Conservation (phyloP, 2,888 invertebrate species). For the Aricia artaxerxes region DNA sequence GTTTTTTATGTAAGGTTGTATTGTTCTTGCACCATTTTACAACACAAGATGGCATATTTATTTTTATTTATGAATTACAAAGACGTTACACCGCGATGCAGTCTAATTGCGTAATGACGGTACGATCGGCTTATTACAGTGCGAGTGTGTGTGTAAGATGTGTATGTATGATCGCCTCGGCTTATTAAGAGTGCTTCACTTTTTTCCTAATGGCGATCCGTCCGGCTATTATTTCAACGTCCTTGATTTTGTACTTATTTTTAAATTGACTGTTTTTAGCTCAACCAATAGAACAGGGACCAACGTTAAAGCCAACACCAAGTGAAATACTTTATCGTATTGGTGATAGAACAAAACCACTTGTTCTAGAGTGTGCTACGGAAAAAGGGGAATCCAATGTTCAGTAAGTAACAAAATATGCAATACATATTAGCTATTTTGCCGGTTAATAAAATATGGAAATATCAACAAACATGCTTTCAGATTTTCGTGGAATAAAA, state of each 20-base stretch:
- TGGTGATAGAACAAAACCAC: constrained; percentile 41
- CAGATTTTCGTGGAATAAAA: constrained; percentile 63
- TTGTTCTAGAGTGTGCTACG: constrained; percentile 52
- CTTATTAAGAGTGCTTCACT: constrained; percentile 17
- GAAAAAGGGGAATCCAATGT: constrained; percentile 48
- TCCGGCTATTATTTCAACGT: too few relatives aligned
- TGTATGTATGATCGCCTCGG: constrained; percentile 15
- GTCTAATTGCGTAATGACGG: neutral
- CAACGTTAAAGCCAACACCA: constrained; percentile 34
- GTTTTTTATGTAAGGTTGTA: too few relatives aligned
- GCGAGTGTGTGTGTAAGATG: constrained; percentile 23
- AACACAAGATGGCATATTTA: too few relatives aligned
- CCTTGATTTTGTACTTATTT: neutral
- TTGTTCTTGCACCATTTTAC: too few relatives aligned
- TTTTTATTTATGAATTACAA: neutral
- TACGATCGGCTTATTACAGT: constrained; percentile 23
- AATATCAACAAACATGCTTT: neutral
- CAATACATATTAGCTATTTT: neutral
- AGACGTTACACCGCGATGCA: neutral
- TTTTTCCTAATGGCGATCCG: neutral
- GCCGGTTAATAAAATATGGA: neutral
- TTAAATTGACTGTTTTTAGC: neutral
- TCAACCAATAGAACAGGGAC: constrained; percentile 12
- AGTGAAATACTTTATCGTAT: constrained; percentile 55
- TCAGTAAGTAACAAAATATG: constrained; percentile 49